Base-by-base conservation (phyloP, 1,140 invertebrate species). In the Hypsibius dujardini region DNA sequence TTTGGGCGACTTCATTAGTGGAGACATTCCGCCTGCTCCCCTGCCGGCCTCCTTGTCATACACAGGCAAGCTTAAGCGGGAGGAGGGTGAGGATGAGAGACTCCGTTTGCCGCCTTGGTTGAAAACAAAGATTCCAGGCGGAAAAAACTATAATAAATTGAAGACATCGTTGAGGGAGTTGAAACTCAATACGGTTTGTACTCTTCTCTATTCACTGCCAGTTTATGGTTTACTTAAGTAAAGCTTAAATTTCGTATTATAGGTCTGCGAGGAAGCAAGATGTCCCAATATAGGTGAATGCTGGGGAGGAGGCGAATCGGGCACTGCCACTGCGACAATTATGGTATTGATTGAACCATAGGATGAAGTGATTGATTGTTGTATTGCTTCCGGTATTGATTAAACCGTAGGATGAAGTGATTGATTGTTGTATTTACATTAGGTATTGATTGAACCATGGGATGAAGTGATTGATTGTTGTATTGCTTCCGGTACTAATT, bases 221-320 rank as follows among this genome's bases (percentile, higher is more conserved):
- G 69, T 7, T 47, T 69, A 62, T 67, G 42, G 40, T 40, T 70
- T 67, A 2, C 7, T 12, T 56, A 15, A 67, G 42, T 42, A 42
- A 67, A 42, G 3, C 42, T 12, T 12, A 67, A 67, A 67, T 15
- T 15, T 15, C 42, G 12, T 67, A 15, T 72, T 76, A 46, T 70
- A 81, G 80, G 80, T 99, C 1, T 99, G 96, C 80, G 93, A 98
- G 79, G 96, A 99, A 82, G 96, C 96, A 0, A 83, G 91, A 74
- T 99, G 96, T 84, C 96, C 96, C 1, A 99, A 99, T 80, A 98
- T 99, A 75, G 93, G 94, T 42, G 94, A 98, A 82, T 98, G 95
- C 81, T 99, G 96, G 96, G 94, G 93, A 74, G 95, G 83, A 50
- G 80, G 79, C 28, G 79, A 82, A 67, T 75, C 80, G 72, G 77